Evolutionary conservation across 1,140 invertebrate genomes (phyloP).

Genomic region (Ceratosolen fusciceps): DNA sequence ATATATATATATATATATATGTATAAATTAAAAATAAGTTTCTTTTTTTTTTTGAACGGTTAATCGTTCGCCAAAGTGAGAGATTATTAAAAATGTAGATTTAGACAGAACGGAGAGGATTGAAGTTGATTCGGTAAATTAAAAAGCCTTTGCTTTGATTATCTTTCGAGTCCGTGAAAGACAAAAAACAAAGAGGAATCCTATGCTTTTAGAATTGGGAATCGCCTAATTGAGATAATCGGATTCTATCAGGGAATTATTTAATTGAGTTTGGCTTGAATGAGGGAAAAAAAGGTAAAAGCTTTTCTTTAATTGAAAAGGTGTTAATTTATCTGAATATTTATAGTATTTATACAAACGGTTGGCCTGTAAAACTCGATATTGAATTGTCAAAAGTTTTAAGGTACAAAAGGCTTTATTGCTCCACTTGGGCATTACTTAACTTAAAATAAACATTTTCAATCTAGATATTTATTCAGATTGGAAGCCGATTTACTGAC

Average conservation of each 20-base stretch:
- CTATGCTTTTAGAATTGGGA: not conserved
- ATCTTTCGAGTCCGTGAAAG: not conserved
- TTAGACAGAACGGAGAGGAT: no score
- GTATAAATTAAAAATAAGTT: no score
- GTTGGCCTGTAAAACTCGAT: not conserved
- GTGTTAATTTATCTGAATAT: slow-evolving; percentile 11
- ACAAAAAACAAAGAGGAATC: slow-evolving; percentile 22
- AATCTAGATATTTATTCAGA: not conserved
- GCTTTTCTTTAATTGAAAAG: slow-evolving; percentile 36
- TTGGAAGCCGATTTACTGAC: not conserved
- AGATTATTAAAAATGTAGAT: no score
- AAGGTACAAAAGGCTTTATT: not conserved
- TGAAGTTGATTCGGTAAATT: no score
- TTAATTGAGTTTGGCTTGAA: slow-evolving; percentile 34
- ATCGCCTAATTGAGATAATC: slow-evolving; percentile 33
- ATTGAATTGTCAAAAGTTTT: not conserved
- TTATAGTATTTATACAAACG: slow-evolving; percentile 18
- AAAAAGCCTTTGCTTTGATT: no score
- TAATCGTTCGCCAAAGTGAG: no score
- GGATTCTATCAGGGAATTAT: slow-evolving; percentile 25
- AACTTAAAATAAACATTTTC: not conserved
- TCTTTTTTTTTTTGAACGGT: no score
- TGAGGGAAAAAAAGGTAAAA: slow-evolving; percentile 8
- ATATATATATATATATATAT: no score
- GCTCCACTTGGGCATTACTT: not conserved